These are phyloP conservation scores for Syrista parreyssii DNA, from an alignment of 2,888 invertebrate species.

Conservation along the genomic window DNA sequence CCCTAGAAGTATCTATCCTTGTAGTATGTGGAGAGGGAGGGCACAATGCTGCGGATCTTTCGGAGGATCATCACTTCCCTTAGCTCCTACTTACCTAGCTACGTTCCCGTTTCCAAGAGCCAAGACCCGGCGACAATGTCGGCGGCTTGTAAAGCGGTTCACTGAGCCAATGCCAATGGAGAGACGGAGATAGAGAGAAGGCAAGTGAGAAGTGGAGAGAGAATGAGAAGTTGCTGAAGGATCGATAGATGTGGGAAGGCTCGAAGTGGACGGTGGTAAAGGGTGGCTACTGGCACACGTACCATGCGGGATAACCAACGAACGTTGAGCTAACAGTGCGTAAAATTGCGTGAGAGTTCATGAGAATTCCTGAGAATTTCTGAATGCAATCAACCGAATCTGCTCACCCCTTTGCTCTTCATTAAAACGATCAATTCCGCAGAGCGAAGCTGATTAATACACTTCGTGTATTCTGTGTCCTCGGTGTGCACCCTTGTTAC, in stretches of 20 bases:
- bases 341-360: background rate
- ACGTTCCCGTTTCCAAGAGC: background rate
- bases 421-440: background rate
- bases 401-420: background rate
- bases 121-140: constrained; percentile 5
- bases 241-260: background rate
- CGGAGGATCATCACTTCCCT: background rate
- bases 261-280: background rate
- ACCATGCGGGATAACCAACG: background rate
- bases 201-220: background rate
- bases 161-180: constrained; percentile 3
- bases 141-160: constrained; percentile 4
- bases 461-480: background rate
- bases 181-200: background rate
- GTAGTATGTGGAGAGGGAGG: background rate
- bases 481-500: background rate
- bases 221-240: background rate
- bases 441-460: background rate
- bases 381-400: background rate
- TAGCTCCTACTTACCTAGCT: background rate
- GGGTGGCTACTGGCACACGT: background rate
- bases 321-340: background rate
- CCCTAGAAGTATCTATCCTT: background rate
- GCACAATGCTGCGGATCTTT: background rate
- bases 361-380: background rate